These are phyloP conservation scores for Hydraecia micacea DNA, from an alignment of 2,888 invertebrate genomes.

Conservation along the genomic window DNA sequence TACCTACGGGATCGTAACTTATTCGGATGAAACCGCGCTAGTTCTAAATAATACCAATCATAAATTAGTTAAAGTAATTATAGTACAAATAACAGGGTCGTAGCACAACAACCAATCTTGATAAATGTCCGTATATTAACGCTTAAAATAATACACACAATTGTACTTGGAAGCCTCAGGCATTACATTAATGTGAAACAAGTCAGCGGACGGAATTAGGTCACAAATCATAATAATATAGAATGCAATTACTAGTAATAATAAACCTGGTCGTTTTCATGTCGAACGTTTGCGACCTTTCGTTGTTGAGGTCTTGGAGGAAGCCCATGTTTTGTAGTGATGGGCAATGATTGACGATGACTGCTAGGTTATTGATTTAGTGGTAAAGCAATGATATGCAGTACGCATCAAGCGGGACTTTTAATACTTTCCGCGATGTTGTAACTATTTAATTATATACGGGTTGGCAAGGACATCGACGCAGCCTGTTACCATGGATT, in stretches of 20 bases:
- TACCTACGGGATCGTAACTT: too few species aligned
- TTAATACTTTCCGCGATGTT: too few species aligned
- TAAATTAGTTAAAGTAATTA: constrained; percentile 42
- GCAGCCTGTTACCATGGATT: too few species aligned
- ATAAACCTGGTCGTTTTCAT: constrained; percentile 19
- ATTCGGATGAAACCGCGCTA: too few species aligned
- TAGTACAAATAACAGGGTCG: constrained; percentile 30
- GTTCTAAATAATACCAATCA: not conserved
- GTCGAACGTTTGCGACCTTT: not conserved
- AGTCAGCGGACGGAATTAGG: constrained; percentile 47
- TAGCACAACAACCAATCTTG: constrained; percentile 27
- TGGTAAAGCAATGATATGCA: not conserved
- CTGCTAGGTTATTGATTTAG: not conserved
- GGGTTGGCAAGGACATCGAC: not conserved
- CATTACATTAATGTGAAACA: constrained; percentile 48
- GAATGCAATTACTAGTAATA: constrained; percentile 44
- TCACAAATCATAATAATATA: constrained; percentile 47
- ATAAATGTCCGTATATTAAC: constrained; percentile 42
- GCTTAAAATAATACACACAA: constrained; percentile 52
- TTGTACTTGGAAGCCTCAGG: constrained; percentile 52
- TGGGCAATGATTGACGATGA: not conserved
- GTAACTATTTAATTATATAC: not conserved
- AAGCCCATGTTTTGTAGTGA: not conserved
- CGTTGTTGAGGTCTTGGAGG: not conserved
- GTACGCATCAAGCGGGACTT: not conserved